Conservation (phyloP, 2,113 vertebrate species). For the Neotoma lepida region DNA sequence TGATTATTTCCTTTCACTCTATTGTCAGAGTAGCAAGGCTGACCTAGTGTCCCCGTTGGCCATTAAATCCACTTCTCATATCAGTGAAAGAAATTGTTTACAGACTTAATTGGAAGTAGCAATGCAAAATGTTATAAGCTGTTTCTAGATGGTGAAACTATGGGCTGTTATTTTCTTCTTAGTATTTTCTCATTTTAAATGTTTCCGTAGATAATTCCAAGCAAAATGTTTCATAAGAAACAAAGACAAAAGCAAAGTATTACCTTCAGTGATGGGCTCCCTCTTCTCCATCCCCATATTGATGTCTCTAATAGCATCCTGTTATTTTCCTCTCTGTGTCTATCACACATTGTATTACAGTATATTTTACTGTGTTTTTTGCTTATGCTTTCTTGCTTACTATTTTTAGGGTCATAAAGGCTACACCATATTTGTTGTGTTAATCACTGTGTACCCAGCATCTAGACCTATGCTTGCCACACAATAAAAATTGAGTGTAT, state of each 20-base stretch:
- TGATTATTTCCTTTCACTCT: conserved; percentile 4
- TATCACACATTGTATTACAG: background rate
- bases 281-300: background rate
- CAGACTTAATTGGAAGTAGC: conserved; percentile 29
- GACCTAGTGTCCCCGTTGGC: background rate
- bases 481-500: conserved; percentile 6
- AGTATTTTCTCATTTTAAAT: conserved; percentile 59
- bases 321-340: conserved; percentile 36
- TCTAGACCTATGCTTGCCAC: conserved; percentile 18
- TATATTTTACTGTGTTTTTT: conserved; percentile 42
- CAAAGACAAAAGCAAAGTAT: conserved; percentile 24
- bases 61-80: background rate
- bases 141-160: conserved; percentile 59
- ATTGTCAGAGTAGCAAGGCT: background rate
- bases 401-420: background rate
- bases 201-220: conserved; percentile 63
- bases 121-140: conserved; percentile 43
- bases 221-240: conserved; percentile 59
- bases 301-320: conserved; percentile 37
- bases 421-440: conserved; percentile 33
- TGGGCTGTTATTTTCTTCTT: conserved; percentile 70
- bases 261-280: conserved; percentile 6
- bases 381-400: conserved; percentile 33
- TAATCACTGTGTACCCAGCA: conserved; percentile 15
- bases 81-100: conserved; percentile 10